Base-by-base conservation (phyloP, 2,888 invertebrate species). In the Pandemis cinnamomeana region DNA sequence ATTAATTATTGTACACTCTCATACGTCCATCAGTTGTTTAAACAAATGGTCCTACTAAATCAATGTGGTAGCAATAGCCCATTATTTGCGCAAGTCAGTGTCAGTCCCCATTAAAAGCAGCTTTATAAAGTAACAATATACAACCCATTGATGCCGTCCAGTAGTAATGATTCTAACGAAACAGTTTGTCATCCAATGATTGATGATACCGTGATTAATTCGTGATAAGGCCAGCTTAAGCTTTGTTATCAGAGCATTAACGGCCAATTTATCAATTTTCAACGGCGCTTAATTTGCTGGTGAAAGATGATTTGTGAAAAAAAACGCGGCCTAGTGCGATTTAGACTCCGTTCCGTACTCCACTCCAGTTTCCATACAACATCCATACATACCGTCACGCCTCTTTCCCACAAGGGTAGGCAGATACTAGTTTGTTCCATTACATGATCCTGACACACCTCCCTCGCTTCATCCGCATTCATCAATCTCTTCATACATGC, bases 171-270 rank as follows among this genome's bases (percentile, higher is more conserved):
- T 83, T 82, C 84, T 81, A 83, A 82, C 78, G 82, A 77, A 81
- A 79, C 84, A 83, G 83, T 84, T 85, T 85, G 85, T 84, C 85
- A 82, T 78, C 80, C 76, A 68, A 83, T 88, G 90, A 91, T 91
- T 90, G 89, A 91, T 91, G 87, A 84, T 76, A 78, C 80, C 75
- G 86, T 89, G 87, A 87, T 89, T 90, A 90, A 90, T 89, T 87
- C 85, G 89, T 85, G 89, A 88, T 90, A 89, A 88, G 87, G 86
- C 84, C 83, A 79, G 86, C 73, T 61, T 71, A 15, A 71, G 77
- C 80, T 80, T 80, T 80, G 80, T 83, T 79, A 80, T 80, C 78
- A 80, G 76, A 80, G 77, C 68, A 77, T 81, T 83, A 80, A 78
- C 77, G 78, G 51, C 51, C 67, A 63, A 72, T 62, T 53, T 0